Evolutionary conservation across 2,888 invertebrate genomes (phyloP).

Genomic region (Mythimna lalbum): DNA sequence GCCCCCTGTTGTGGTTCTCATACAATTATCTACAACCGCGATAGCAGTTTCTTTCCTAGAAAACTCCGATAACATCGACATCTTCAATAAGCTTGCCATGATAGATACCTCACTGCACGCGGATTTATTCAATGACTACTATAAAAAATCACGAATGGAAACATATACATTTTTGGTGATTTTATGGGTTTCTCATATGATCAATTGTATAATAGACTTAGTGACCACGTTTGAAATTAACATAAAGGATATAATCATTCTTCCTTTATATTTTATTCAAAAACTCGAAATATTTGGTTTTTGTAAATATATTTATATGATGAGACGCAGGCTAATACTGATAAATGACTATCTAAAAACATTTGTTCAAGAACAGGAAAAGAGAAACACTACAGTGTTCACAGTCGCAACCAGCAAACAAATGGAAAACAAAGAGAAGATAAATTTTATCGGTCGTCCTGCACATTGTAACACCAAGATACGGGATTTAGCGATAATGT

Average conservation of each 20-base stretch:
- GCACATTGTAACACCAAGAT: slow-evolving; percentile 71
- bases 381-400: slow-evolving; percentile 63
- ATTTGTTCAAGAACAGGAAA: slow-evolving; percentile 69
- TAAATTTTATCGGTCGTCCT: slow-evolving; percentile 68
- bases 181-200: slow-evolving; percentile 57
- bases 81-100: slow-evolving; percentile 68
- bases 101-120: slow-evolving; percentile 69
- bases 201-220: slow-evolving; percentile 59
- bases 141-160: slow-evolving; percentile 62
- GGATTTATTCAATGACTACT: slow-evolving; percentile 65
- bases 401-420: slow-evolving; percentile 63
- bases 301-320: slow-evolving; percentile 71
- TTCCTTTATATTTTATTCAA: slow-evolving; percentile 70
- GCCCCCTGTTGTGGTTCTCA: slow-evolving; percentile 66
- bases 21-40: slow-evolving; percentile 69
- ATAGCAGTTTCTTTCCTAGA: slow-evolving; percentile 67
- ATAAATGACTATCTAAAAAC: slow-evolving; percentile 73
- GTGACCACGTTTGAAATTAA: slow-evolving; percentile 45
- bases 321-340: slow-evolving; percentile 69
- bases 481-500: slow-evolving; percentile 73
- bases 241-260: slow-evolving; percentile 47
- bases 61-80: slow-evolving; percentile 64
- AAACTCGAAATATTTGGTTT: slow-evolving; percentile 74
- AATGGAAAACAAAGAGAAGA: slow-evolving; percentile 48
- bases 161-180: slow-evolving; percentile 56